Percentiles rank a stretch among this genome's conserved stretches.
These are phyloP conservation scores for Leptinotarsa undecemlineata DNA, from an alignment of 1,140 invertebrate genomes.

Conservation along the genomic window DNA sequence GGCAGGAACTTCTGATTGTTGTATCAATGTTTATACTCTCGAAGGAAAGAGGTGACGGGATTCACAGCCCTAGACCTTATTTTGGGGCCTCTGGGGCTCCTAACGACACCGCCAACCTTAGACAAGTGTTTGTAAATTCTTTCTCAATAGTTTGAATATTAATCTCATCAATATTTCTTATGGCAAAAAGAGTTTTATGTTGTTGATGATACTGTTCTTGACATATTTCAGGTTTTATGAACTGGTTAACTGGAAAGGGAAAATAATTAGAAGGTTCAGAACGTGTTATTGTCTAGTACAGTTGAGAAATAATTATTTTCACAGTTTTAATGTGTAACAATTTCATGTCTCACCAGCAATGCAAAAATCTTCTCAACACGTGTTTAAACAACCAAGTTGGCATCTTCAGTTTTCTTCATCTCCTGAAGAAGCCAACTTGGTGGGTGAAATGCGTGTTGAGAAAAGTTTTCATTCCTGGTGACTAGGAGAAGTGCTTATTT, in stretches of 20 bases:
- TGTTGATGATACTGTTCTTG: background rate
- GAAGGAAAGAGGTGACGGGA: slow-evolving; percentile 67
- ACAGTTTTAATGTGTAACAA: no score
- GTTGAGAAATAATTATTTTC: no score
- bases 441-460: no score
- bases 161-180: no score
- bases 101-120: background rate
- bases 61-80: slow-evolving; percentile 46
- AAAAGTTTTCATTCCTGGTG: no score
- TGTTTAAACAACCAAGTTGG: no score
- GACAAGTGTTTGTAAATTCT: background rate
- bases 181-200: background rate
- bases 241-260: background rate
- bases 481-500: no score
- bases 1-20: slow-evolving; percentile 77
- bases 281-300: background rate
- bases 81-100: slow-evolving; percentile 38
- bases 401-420: no score
- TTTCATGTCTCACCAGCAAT: no score
- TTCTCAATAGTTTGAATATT: background rate
- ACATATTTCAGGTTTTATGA: background rate
- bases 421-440: no score
- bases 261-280: background rate
- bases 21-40: slow-evolving; percentile 75
- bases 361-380: no score